Evolutionary conservation across 1,140 invertebrate species (phyloP), one percentile per base, ranked within the genome.

Genomic region (Drosophila oshimai): DNA sequence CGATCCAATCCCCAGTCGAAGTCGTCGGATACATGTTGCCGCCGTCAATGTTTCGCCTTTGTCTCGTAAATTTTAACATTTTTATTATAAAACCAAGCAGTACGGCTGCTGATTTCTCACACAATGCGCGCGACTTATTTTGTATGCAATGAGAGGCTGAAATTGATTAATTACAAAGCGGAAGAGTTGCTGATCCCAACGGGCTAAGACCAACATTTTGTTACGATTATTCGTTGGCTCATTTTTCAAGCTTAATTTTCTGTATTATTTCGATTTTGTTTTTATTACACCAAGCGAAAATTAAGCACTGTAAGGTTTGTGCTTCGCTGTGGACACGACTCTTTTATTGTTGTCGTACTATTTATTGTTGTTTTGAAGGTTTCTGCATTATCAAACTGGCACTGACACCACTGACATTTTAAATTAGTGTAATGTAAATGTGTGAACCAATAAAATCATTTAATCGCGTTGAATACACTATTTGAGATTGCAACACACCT

Each of bases 21-120:
- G 39, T 31, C 28, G 26, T 20, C 33, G 68, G 61, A 74, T 76
- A 80, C 77, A 80, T 80, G 79, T 61, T 75, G 65, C 51, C 57
- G 64, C 41, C 75, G 80, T 84, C 80, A 86, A 68, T 71, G 65
- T 80, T 80, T 58, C 71, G 75, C 80, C 80, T 84, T 84, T 84
- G 80, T 86, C 80, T 84, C 80, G 60, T 80, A 86, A 84, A 86
- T 84, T 68, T 86, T 39, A 79, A 86, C 71, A 86, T 80, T 86
- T 86, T 86, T 86, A 84, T 86, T 84, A 84, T 74, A 73, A 74
- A 81, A 65, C 24, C 47, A 33, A 28, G 47, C 42, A 29, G 37
- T 53, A 47, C 28, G 65, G 46, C 55, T 42, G 58, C 24, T 61
- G 55, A 73, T 47, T 50, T 67, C 62, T 72, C 65, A 80, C 80